These are phyloP conservation scores for Leptinotarsa rubiginosa DNA, from an alignment of 2,888 invertebrate species.

Conservation along the genomic window DNA sequence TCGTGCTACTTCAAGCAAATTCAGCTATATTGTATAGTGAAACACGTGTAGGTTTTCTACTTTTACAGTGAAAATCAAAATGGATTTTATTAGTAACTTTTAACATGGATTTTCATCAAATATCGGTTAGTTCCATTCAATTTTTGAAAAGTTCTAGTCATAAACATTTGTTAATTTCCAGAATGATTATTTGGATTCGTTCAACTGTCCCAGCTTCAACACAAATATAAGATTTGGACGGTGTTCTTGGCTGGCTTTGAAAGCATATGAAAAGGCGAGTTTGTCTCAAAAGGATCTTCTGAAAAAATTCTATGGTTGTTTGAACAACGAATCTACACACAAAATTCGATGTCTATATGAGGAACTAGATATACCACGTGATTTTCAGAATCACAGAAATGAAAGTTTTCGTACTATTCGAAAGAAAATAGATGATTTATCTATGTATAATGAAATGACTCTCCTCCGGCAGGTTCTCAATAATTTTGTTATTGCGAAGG, in stretches of 20 bases:
- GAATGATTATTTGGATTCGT: slow-evolving; percentile 1
- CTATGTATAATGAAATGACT: background rate
- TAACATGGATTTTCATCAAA: too few species aligned
- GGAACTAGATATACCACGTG: background rate
- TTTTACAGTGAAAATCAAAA: too few species aligned
- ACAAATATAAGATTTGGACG: slow-evolving; percentile 3
- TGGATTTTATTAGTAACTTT: too few species aligned
- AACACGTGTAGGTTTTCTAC: too few species aligned
- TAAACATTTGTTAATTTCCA: background rate
- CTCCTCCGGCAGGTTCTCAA: background rate
- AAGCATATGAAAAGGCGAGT: background rate
- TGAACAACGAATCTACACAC: background rate
- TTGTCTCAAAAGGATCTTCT: background rate
- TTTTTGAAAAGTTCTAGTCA: background rate
- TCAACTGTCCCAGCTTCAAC: background rate
- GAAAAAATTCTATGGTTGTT: background rate
- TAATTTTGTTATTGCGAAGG: background rate
- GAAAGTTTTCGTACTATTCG: background rate
- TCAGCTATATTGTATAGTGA: background rate
- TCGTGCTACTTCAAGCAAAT: too few species aligned
- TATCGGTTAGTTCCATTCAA: too few species aligned
- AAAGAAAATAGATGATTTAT: background rate
- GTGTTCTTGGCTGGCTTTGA: slow-evolving; percentile 3
- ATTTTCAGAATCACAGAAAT: background rate
- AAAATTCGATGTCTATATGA: background rate